Conservation (phyloP, 1,140 invertebrate species). For the Drosophila repleta region DNA sequence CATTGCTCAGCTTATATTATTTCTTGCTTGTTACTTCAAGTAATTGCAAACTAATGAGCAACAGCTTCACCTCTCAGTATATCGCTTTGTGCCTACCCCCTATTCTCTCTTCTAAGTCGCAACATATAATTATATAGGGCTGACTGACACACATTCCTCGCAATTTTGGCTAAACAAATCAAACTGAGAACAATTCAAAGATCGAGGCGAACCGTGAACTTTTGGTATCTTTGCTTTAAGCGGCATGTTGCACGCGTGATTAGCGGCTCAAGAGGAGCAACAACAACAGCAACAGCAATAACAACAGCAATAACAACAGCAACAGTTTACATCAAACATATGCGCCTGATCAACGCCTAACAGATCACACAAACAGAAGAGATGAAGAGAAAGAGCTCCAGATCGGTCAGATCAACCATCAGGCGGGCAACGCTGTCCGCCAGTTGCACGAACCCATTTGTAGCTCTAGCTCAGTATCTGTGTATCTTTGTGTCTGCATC, state of each 20-base stretch:
- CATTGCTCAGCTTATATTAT: too few relatives aligned
- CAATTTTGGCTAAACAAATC: conserved; percentile 32
- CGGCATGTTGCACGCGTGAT: conserved; percentile 77
- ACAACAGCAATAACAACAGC: conserved; percentile 18
- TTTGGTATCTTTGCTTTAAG: conserved; percentile 56
- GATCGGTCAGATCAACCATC: conserved; percentile 40
- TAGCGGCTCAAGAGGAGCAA: conserved; percentile 49
- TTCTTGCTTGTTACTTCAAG: background rate
- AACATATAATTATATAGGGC: conserved; percentile 14
- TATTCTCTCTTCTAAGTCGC: background rate
- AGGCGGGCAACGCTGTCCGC: conserved; percentile 33
- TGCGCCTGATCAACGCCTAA: conserved; percentile 58
- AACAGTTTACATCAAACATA: conserved; percentile 70
- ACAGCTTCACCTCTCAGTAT: background rate
- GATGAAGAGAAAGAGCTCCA: conserved; percentile 35
- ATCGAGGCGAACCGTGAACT: conserved; percentile 39
- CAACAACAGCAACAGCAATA: conserved; percentile 26
- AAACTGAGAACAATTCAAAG: conserved; percentile 31
- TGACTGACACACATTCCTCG: conserved; percentile 49
- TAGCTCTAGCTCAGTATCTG: background rate
- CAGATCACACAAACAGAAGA: conserved; percentile 50
- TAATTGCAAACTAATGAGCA: background rate
- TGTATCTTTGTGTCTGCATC: conserved; percentile 5
- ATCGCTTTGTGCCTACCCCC: background rate
- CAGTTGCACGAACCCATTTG: conserved; percentile 35